A percentile compares a stretch with the other conserved stretches of the same genome.
Conservation (phyloP, 2,113 vertebrate genomes). For the Psittacara wagleri region DNA sequence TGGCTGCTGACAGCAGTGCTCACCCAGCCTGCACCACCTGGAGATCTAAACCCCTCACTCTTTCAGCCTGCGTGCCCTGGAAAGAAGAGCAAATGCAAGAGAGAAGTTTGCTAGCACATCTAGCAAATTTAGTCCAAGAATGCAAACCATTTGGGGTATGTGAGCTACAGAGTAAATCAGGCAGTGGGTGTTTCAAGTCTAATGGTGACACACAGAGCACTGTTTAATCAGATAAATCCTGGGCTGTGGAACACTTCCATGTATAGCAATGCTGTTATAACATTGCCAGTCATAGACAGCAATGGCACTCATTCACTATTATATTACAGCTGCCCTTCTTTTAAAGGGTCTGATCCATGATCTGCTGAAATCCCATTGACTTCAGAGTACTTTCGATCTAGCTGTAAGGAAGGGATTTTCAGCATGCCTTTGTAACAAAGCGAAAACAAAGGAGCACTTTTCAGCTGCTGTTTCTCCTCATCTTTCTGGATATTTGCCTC, state of each 20-base stretch:
- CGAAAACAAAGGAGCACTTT: slow-evolving; percentile 3
- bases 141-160: slow-evolving; percentile 50
- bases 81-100: neutral
- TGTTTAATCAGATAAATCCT: slow-evolving; percentile 62
- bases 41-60: neutral
- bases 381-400: neutral
- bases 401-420: neutral
- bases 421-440: slow-evolving; percentile 13
- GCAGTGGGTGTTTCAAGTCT: slow-evolving; percentile 15
- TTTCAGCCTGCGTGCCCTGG: neutral
- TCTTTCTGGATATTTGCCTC: slow-evolving; percentile 34
- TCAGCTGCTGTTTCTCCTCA: slow-evolving; percentile 17
- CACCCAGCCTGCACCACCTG: neutral
- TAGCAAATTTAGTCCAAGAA: slow-evolving; percentile 46
- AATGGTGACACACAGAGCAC: slow-evolving; percentile 13
- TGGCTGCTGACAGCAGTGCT: neutral
- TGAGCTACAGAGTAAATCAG: slow-evolving; percentile 27
- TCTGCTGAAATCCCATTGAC: neutral
- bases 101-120: slow-evolving; percentile 6
- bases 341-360: neutral
- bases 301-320: slow-evolving; percentile 10
- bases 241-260: slow-evolving; percentile 62
- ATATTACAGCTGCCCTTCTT: neutral
- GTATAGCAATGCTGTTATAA: slow-evolving; percentile 51
- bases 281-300: neutral